Conservation (phyloP, 1,140 invertebrate species). For the Drosophila navojoa region DNA sequence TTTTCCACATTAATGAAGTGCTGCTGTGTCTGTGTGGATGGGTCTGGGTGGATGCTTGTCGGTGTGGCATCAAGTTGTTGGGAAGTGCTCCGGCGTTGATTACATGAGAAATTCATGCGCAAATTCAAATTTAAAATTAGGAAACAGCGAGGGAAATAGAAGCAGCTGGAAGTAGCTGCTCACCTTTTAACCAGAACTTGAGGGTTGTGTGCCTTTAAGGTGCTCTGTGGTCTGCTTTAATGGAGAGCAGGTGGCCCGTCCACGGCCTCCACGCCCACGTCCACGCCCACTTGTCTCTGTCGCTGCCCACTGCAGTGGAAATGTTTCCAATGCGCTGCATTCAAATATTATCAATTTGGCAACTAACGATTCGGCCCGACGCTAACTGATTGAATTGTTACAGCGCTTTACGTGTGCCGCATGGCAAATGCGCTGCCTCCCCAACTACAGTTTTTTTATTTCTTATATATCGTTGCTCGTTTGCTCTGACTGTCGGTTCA, state of each 20-base stretch:
- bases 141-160: conserved; percentile 7
- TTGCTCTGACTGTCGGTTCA: conserved; percentile 29
- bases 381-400: conserved; percentile 82
- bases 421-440: conserved; percentile 52
- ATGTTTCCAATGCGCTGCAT: conserved; percentile 70
- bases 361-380: conserved; percentile 50
- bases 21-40: conserved; percentile 43
- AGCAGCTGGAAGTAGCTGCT: conserved; percentile 6
- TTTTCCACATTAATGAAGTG: conserved; percentile 76
- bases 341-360: conserved; percentile 77
- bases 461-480: conserved; percentile 21
- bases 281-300: conserved; percentile 17
- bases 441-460: neutral
- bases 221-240: conserved; percentile 4
- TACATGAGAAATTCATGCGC: conserved; percentile 78
- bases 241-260: neutral
- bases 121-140: conserved; percentile 66
- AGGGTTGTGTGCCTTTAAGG: conserved; percentile 14
- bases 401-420: conserved; percentile 75
- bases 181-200: conserved; percentile 38
- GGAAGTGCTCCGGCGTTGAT: conserved; percentile 49
- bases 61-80: conserved; percentile 16
- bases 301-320: conserved; percentile 55
- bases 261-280: too few relatives aligned
- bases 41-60: conserved; percentile 15